Percentiles rank a stretch among this genome's conserved stretches.
Conservation (phyloP, 2,113 vertebrate species). For the Parus major region DNA sequence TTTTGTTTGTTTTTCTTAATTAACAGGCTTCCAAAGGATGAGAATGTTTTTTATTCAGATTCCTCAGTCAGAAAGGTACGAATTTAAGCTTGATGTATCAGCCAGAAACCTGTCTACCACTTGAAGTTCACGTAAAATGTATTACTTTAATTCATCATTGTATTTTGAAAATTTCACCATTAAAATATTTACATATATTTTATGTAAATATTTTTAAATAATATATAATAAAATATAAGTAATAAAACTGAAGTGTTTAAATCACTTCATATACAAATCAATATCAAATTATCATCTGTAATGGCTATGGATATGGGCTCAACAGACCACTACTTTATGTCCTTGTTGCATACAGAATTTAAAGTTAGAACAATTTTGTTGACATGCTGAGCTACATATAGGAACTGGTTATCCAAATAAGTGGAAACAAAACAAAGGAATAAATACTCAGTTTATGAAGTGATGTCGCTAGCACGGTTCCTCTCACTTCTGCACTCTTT, state of each 20-base stretch:
- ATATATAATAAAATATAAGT: no score
- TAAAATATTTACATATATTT: not conserved
- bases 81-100: not conserved
- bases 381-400: not conserved
- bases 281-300: not conserved
- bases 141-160: not conserved
- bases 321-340: not conserved
- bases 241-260: not conserved
- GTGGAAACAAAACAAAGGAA: not conserved
- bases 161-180: not conserved
- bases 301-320: not conserved
- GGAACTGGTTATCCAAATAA: not conserved
- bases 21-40: not conserved
- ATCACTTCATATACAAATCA: not conserved
- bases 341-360: not conserved
- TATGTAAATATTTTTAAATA: no score
- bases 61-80: not conserved
- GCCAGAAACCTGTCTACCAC: not conserved
- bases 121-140: not conserved
- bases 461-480: not conserved
- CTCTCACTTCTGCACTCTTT: not conserved
- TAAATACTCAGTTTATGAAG: not conserved
- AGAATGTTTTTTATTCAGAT: not conserved
- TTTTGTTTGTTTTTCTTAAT: not conserved
- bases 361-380: not conserved